phyloP scores from a whole-genome alignment of 2,797 vertebrate genomes.

The Pangasius sanitwongsei region DNA sequence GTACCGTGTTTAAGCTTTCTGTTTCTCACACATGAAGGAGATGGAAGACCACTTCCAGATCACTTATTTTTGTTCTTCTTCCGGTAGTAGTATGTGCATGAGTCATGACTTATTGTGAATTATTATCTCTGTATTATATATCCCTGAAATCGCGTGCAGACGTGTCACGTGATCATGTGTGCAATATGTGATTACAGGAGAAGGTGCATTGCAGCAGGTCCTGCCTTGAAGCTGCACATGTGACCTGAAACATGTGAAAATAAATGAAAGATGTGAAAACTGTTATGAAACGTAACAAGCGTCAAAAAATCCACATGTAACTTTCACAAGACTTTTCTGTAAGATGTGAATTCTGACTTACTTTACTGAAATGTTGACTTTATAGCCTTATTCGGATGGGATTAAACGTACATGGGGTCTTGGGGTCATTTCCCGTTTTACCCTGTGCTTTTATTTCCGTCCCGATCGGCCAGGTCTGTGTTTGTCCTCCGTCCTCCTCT shows the following conservation, averaged over 20 bases:
- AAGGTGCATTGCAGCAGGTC: background rate
- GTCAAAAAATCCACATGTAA: background rate
- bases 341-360: background rate
- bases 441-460: background rate
- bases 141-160: background rate
- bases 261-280: background rate
- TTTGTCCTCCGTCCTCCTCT: background rate
- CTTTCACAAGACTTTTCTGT: background rate
- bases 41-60: background rate
- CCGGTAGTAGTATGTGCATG: background rate
- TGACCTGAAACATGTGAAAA: background rate
- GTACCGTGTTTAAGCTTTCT: background rate
- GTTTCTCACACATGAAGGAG: background rate
- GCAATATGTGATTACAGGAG: background rate
- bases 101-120: background rate
- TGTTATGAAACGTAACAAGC: background rate
- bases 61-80: background rate
- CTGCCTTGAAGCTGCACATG: background rate
- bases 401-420: background rate
- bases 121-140: background rate
- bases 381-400: background rate
- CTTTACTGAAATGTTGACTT: background rate
- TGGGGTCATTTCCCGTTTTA: background rate
- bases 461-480: background rate
- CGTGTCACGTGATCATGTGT: background rate